Evolutionary conservation across 2,888 invertebrate genomes (phyloP).

Genomic region (Drosophila demipolita): DNA sequence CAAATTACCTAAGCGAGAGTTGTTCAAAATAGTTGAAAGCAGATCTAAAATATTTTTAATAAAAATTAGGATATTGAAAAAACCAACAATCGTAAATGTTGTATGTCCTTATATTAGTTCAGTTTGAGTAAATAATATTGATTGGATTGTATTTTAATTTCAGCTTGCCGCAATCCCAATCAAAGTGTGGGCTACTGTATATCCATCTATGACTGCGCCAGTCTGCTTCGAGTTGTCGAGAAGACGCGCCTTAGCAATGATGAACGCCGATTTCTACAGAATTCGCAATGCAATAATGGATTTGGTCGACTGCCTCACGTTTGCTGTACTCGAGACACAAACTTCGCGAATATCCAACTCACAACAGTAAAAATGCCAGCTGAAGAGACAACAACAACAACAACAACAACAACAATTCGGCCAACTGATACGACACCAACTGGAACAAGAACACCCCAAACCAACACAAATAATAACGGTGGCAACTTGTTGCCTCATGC

Average conservation of each 20-base stretch:
- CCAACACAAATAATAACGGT: conserved; percentile 42
- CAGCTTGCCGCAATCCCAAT: conserved; percentile 86
- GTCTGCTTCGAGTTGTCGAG: conserved; percentile 66
- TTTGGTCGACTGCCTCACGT: conserved; percentile 77
- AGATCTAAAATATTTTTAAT: neutral
- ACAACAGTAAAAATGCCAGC: conserved; percentile 5
- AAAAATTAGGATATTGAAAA: neutral
- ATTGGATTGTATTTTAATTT: neutral
- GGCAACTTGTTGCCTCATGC: conserved; percentile 76
- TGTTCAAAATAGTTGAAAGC: neutral
- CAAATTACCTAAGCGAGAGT: neutral
- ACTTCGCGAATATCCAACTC: conserved; percentile 30
- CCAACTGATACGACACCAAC: conserved; percentile 9
- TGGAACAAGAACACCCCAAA: neutral
- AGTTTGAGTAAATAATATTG: neutral
- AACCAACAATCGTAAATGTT: neutral
- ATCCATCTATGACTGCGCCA: conserved; percentile 82
- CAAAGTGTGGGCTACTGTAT: conserved; percentile 76
- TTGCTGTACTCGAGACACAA: conserved; percentile 80
- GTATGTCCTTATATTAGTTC: neutral
- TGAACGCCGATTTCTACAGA: conserved; percentile 70
- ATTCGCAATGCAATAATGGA: conserved; percentile 79
- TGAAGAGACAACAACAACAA: neutral
- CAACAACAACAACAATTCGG: conserved; percentile 12
- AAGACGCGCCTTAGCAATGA: conserved; percentile 41